Conservation (phyloP, 2,113 vertebrate species). For the Tetrax tetrax region DNA sequence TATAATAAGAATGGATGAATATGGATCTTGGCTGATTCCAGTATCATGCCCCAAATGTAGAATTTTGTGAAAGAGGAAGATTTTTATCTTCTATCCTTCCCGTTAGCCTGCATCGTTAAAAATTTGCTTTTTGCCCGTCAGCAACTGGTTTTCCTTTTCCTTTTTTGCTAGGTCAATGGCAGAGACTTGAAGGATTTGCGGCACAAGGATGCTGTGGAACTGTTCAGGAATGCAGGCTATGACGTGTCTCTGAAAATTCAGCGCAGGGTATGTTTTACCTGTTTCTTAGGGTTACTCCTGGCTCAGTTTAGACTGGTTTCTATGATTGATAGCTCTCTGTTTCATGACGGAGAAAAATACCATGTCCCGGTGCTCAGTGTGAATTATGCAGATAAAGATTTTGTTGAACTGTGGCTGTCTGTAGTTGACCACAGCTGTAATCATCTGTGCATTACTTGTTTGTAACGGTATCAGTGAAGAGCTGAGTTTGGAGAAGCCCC, state of each 20-base stretch:
- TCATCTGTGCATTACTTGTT: not conserved
- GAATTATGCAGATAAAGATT: not conserved
- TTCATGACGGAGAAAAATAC: not conserved
- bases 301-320: not conserved
- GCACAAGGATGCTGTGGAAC: constrained; percentile 85
- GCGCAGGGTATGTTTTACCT: constrained; percentile 80
- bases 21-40: not conserved
- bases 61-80: not conserved
- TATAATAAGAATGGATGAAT: not conserved
- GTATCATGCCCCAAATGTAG: not conserved
- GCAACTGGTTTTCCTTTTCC: not conserved
- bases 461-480: not conserved
- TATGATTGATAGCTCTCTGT: not conserved
- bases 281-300: not conserved
- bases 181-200: constrained; percentile 78
- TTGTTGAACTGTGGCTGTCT: not conserved
- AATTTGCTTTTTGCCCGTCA: not conserved
- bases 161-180: constrained; percentile 86
- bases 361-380: not conserved
- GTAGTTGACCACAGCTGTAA: not conserved
- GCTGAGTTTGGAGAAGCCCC: not conserved
- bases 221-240: constrained; percentile 88
- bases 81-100: not conserved
- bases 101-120: not conserved
- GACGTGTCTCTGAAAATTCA: constrained; percentile 85